These are phyloP conservation scores for Pocillopora damicornis DNA, from an alignment of 64 coral and sea anemone genomes.

Conservation along the genomic window DNA sequence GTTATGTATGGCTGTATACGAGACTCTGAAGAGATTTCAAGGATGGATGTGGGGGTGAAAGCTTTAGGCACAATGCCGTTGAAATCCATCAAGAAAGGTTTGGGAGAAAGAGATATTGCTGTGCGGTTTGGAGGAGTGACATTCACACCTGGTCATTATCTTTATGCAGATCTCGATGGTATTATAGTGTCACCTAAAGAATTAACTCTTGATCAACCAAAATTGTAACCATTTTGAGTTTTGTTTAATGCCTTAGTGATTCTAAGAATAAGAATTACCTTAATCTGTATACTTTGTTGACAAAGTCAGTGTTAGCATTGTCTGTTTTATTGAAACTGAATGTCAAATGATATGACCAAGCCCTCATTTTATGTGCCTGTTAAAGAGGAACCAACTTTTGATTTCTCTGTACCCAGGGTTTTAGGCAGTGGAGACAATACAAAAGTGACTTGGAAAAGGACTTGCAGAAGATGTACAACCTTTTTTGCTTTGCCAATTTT, in stretches of 20 bases:
- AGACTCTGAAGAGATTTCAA: conserved; percentile 75
- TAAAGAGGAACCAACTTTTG: too few species aligned
- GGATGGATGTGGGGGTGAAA: conserved; percentile 81
- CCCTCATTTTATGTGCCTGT: too few species aligned
- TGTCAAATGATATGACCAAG: too few species aligned
- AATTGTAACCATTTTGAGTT: conserved; percentile 31
- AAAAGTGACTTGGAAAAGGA: too few species aligned
- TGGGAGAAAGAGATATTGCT: conserved; percentile 77
- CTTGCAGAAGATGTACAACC: too few species aligned
- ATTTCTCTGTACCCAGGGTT: too few species aligned
- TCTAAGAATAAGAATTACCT: too few species aligned
- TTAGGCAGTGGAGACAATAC: too few species aligned
- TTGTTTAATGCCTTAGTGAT: neutral
- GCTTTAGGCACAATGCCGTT: conserved; percentile 92
- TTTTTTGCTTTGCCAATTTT: too few species aligned
- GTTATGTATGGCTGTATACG: conserved; percentile 93
- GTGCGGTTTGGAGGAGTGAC: conserved; percentile 84
- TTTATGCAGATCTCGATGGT: conserved; percentile 95
- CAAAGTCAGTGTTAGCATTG: too few species aligned
- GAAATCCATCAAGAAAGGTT: conserved; percentile 86
- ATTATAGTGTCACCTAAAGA: conserved; percentile 85
- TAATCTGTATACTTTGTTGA: too few species aligned
- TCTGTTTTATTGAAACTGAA: too few species aligned
- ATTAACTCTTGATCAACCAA: conserved; percentile 77
- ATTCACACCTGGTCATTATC: conserved; percentile 79